Evolutionary conservation across 2,113 vertebrate genomes (phyloP).

Genomic region (Phyllopteryx taeniolatus): DNA sequence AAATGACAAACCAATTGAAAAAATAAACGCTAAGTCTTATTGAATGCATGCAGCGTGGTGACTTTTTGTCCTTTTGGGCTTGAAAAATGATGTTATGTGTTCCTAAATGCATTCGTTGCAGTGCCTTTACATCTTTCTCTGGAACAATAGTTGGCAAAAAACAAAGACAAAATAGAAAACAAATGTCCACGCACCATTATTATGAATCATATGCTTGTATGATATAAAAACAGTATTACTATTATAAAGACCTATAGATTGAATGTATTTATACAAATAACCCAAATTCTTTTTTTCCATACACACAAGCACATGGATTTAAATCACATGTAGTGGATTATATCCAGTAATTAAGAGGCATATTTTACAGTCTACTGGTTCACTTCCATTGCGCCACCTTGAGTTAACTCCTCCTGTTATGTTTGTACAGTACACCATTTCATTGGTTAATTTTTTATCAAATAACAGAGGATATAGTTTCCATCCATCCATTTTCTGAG

Average conservation of each 20-base stretch:
- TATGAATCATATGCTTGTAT: not conserved
- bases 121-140: not conserved
- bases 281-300: not conserved
- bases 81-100: not conserved
- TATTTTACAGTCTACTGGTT: not conserved
- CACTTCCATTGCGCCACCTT: not conserved
- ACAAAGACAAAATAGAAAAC: not conserved
- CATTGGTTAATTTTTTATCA: too few species aligned
- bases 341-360: constrained; percentile 20
- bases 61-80: too few species aligned
- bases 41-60: too few species aligned
- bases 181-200: not conserved
- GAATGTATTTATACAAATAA: not conserved
- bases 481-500: too few species aligned
- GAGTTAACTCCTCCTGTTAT: not conserved
- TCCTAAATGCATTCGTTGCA: not conserved
- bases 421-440: not conserved
- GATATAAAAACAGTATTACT: not conserved
- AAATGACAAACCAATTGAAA: too few species aligned
- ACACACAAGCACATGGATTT: constrained; percentile 10
- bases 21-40: too few species aligned
- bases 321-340: constrained; percentile 35
- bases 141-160: not conserved
- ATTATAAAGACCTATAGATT: not conserved
- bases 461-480: too few species aligned